Conservation (phyloP, 2,113 vertebrate genomes). For the Oreochromis spilurus region DNA sequence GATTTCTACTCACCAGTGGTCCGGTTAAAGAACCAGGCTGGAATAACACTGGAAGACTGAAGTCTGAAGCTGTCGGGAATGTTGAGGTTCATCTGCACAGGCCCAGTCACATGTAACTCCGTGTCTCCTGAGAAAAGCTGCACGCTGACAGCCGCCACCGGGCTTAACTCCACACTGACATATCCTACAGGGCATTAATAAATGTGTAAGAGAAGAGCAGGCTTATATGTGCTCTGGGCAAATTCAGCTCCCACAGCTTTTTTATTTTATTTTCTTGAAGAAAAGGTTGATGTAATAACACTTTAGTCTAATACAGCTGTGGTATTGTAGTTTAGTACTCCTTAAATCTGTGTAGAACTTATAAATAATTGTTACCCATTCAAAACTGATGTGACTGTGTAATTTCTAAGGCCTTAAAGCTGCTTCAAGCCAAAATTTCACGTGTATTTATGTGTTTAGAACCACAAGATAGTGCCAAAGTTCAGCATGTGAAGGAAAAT, state of each 20-base stretch:
- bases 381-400: not conserved
- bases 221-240: not conserved
- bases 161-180: constrained; percentile 77
- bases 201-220: not conserved
- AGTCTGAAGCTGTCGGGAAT: constrained; percentile 63
- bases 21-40: constrained; percentile 84
- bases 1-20: constrained; percentile 73
- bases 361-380: not conserved
- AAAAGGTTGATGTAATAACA: not conserved
- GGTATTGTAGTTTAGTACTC: not conserved
- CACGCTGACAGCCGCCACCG: constrained; percentile 79
- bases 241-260: not conserved
- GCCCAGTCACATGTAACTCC: constrained; percentile 78
- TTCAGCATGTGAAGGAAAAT: not conserved
- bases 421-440: not conserved
- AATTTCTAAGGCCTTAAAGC: not conserved
- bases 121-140: constrained; percentile 75
- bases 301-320: not conserved
- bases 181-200: constrained; percentile 66
- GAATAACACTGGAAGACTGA: constrained; percentile 69
- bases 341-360: not conserved
- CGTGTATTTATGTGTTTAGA: accelerated
- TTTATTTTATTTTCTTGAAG: not conserved
- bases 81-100: constrained; percentile 79
- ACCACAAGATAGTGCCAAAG: not conserved